phyloP scores from a whole-genome alignment of 2,888 invertebrate genomes.

The Camptogramma bilineatum region DNA sequence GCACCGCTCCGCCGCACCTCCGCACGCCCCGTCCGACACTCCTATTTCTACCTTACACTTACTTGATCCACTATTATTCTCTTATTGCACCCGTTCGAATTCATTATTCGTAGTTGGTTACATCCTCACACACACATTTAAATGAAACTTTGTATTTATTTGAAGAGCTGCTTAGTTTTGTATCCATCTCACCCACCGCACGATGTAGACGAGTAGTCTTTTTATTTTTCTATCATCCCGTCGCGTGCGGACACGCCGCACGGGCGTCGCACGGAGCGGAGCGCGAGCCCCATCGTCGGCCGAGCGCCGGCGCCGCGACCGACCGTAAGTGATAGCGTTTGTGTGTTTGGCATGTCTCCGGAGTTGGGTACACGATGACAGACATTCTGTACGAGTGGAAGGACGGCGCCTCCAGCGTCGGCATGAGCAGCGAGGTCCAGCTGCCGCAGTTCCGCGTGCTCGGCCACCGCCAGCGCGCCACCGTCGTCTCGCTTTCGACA shows the following conservation, averaged over 20 bases:
- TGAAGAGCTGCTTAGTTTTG: constrained; percentile 22
- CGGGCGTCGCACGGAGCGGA: constrained; percentile 14
- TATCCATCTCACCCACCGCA: constrained; percentile 35
- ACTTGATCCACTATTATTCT: neutral
- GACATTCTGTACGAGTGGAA: constrained; percentile 96
- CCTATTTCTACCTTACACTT: neutral
- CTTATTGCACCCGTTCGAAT: constrained; percentile 1
- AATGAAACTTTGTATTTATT: neutral
- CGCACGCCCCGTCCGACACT: constrained; percentile 37
- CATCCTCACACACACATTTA: neutral
- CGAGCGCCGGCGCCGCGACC: constrained; percentile 38
- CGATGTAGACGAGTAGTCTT: constrained; percentile 39
- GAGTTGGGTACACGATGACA: constrained; percentile 97
- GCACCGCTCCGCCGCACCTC: constrained; percentile 42
- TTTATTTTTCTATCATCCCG: constrained; percentile 48
- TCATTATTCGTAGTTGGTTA: neutral
- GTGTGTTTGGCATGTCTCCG: constrained; percentile 76
- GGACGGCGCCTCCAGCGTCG: constrained; percentile 94
- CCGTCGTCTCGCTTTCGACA: constrained; percentile 95
- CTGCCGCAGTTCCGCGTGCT: constrained; percentile 97
- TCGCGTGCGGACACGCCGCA: constrained; percentile 41
- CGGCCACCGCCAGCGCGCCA: constrained; percentile 96
- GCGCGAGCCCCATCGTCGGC: constrained; percentile 37
- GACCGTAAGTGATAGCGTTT: constrained; percentile 70
- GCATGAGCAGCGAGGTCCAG: constrained; percentile 95